Base-by-base conservation (phyloP, 2,797 vertebrate genomes). In the Anguilla anguilla region DNA sequence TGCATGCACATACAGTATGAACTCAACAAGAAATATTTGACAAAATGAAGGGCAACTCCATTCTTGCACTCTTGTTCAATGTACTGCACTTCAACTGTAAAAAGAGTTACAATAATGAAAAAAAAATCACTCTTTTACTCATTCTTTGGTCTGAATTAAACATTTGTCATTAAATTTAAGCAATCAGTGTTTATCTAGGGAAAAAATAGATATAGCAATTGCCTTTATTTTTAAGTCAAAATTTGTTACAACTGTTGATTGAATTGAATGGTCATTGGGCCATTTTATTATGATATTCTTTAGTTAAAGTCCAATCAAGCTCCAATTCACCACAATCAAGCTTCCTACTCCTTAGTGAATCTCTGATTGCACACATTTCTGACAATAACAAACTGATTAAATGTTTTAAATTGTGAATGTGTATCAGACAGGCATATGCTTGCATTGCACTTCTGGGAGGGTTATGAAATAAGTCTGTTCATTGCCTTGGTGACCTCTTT, bases 391-490 rank as follows among this genome's bases (percentile, higher is more conserved):
- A 28, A 28, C 22, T 7, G 22, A n/a, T 31, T 35, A 13, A 77
- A 77, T 77, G 31, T 77, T 77, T 13, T 43, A 35, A 77, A 35
- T 17, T 77, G 35, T 25, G 72, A 39, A 74, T 17, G 35, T 77
- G 31, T 31, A 77, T 39, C 10, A 77, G 35, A 59, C 9, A 43
- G 57, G 51, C 10, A 53, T 59, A n/a, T 69, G 22, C n/a, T 46
- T 57, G 19, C 17, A 79, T 51, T 46, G 79, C 86, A 81, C 86
- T 59, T 69, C 19, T 59, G 86, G 74, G 53, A 22, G 67, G 22
- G 28, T 22, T 74, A 35, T 84, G 22, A 84, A 11, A 17, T 64
- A 6, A 59, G 57, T 85, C 28, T 64, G 15, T 25, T 64, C 17
- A 2, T 9, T 43, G 59, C 57, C 6, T 15, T 81, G 81, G 57